A percentile compares a stretch with the other conserved stretches of the same genome.
These are phyloP conservation scores for Sarcophaga subvicina DNA, from an alignment of 2,888 invertebrate species.

Conservation along the genomic window DNA sequence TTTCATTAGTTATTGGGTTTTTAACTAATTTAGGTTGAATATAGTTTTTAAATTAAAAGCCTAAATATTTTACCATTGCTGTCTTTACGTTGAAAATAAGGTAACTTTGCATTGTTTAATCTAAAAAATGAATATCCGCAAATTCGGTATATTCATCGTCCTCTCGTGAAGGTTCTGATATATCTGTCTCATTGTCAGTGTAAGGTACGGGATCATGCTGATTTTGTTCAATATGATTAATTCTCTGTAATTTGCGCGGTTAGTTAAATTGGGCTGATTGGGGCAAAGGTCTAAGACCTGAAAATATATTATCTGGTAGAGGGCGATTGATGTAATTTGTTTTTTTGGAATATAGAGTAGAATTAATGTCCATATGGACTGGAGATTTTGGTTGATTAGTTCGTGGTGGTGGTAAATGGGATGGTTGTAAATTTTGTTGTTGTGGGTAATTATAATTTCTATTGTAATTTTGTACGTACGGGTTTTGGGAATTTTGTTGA, in stretches of 20 bases:
- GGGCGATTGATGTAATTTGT: too few relatives aligned
- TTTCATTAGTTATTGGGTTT: slow-evolving; percentile 34
- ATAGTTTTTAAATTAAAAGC: slow-evolving; percentile 45
- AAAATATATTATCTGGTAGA: too few relatives aligned
- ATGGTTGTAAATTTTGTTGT: too few relatives aligned
- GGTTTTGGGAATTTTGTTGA: neutral
- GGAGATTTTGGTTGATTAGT: too few relatives aligned
- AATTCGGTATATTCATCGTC: slow-evolving; percentile 4
- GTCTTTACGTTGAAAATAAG: slow-evolving; percentile 35
- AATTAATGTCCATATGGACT: too few relatives aligned
- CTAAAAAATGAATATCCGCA: slow-evolving; percentile 1
- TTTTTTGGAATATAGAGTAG: too few relatives aligned
- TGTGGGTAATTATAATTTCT: slow-evolving; percentile 1
- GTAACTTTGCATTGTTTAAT: neutral
- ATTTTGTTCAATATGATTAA: slow-evolving; percentile 12
- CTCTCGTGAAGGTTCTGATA: neutral
- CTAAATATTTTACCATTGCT: slow-evolving; percentile 32
- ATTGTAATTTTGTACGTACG: neutral
- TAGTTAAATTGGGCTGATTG: neutral
- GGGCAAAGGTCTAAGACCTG: neutral
- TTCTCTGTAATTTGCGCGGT: slow-evolving; percentile 3
- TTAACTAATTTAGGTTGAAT: slow-evolving; percentile 27
- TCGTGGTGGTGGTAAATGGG: too few relatives aligned
- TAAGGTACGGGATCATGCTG: neutral
- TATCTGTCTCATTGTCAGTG: neutral